These are phyloP conservation scores for Puffinus mauretanicus DNA, from an alignment of 2,113 vertebrate species.

Conservation along the genomic window DNA sequence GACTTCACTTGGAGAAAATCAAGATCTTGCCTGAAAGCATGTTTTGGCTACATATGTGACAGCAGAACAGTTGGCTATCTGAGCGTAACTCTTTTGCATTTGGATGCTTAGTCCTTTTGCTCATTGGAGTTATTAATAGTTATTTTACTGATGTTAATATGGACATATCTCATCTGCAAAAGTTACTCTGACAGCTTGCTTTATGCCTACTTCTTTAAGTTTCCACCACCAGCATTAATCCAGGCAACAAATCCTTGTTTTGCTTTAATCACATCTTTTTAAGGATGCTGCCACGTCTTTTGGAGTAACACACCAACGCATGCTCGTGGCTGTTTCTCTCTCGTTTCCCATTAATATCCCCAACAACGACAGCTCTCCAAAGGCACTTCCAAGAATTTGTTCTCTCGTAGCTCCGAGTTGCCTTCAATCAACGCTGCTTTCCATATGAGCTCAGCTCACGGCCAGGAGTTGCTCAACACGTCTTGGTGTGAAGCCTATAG, in stretches of 20 bases:
- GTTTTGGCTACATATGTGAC: not conserved
- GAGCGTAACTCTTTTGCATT: not conserved
- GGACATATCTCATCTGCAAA: not conserved
- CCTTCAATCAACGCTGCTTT: not conserved
- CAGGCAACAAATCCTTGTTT: not conserved
- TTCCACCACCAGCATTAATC: not conserved
- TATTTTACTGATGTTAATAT: not conserved
- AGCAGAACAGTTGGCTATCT: not conserved
- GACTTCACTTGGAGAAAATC: not conserved
- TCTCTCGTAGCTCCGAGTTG: not conserved
- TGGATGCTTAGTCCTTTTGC: not conserved
- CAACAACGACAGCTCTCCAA: not conserved
- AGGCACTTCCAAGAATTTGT: not conserved
- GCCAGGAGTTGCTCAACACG: conserved; percentile 40
- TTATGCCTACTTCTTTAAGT: too few relatives aligned
- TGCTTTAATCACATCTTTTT: not conserved
- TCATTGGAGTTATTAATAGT: not conserved
- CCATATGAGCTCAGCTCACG: not conserved
- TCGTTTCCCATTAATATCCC: not conserved
- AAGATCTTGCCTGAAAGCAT: not conserved
- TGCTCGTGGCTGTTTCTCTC: not conserved
- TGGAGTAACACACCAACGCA: not conserved
- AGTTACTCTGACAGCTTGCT: not conserved
- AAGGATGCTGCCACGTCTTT: not conserved
- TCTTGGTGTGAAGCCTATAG: not conserved